Evolutionary conservation across 2,888 invertebrate genomes (phyloP).

Genomic region (Sussaba pulchella): DNA sequence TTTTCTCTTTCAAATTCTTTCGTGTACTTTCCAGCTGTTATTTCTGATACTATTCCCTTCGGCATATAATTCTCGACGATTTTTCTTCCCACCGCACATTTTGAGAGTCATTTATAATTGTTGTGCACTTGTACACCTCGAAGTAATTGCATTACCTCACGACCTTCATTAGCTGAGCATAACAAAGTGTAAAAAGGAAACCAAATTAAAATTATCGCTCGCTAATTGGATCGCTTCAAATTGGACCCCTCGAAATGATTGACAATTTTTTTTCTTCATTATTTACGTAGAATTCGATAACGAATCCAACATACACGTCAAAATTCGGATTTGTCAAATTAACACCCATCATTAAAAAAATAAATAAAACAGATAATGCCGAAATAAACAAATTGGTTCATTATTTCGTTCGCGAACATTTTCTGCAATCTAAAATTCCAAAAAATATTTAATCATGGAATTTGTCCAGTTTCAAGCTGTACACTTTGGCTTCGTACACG

Average conservation of each 20-base stretch:
- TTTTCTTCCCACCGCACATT: too few relatives aligned
- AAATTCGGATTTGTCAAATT: neutral
- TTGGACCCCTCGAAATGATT: neutral
- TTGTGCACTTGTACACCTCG: too few relatives aligned
- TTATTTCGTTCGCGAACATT: neutral
- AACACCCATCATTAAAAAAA: conserved; percentile 28
- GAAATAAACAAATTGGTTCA: neutral
- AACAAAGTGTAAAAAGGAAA: conserved; percentile 14
- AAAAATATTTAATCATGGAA: neutral
- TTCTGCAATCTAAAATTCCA: conserved; percentile 5
- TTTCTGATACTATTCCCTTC: neutral
- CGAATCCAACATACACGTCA: neutral
- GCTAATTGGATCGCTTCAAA: conserved; percentile 13
- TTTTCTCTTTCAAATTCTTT: neutral
- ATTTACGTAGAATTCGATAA: too few relatives aligned
- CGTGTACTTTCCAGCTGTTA: neutral
- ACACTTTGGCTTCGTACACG: neutral
- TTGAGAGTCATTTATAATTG: too few relatives aligned
- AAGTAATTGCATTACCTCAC: neutral
- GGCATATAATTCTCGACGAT: neutral
- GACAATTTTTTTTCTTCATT: neutral
- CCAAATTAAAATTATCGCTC: conserved; percentile 14
- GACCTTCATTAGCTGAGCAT: conserved; percentile 9
- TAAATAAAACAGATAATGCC: too few relatives aligned
- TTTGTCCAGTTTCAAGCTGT: neutral